A percentile compares a stretch with the other conserved stretches of the same genome.
Conservation (phyloP, 35 echinoderm and acorn worm species). For the Anneissia japonica region DNA sequence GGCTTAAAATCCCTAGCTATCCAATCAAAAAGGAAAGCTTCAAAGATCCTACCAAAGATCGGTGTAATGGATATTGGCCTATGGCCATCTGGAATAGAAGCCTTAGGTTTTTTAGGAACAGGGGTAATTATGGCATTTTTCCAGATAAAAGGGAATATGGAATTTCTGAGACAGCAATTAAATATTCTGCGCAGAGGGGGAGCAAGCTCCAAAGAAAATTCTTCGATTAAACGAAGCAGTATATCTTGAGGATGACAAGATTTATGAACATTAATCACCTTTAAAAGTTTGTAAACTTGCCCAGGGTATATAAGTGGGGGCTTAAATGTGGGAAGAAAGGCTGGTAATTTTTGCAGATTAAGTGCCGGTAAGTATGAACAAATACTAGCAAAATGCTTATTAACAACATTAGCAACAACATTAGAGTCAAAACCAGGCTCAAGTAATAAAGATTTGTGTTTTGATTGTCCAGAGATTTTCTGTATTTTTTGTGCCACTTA, state of each 20-base stretch:
- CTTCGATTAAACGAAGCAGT: not conserved
- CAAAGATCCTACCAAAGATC: conserved; percentile 5
- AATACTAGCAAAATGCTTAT: too few species aligned
- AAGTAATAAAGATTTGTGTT: not conserved
- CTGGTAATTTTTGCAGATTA: not conserved
- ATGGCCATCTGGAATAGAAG: not conserved
- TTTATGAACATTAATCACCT: not conserved
- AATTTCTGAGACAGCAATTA: not conserved
- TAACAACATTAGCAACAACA: not conserved
- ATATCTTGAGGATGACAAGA: not conserved
- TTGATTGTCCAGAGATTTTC: not conserved
- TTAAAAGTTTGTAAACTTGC: not conserved
- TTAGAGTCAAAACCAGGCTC: not conserved
- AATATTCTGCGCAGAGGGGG: not conserved
- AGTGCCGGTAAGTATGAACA: not conserved
- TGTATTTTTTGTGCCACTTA: not conserved
- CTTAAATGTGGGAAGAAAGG: not conserved
- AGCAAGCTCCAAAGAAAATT: not conserved
- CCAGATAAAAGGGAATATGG: not conserved
- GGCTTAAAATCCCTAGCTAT: conserved; percentile 6
- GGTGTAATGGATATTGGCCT: conserved; percentile 32
- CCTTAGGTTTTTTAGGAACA: not conserved
- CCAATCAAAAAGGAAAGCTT: conserved; percentile 19
- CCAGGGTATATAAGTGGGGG: not conserved
- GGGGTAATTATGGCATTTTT: not conserved